Base-by-base conservation (phyloP, 2,113 vertebrate species). In the Elanoides forficatus region DNA sequence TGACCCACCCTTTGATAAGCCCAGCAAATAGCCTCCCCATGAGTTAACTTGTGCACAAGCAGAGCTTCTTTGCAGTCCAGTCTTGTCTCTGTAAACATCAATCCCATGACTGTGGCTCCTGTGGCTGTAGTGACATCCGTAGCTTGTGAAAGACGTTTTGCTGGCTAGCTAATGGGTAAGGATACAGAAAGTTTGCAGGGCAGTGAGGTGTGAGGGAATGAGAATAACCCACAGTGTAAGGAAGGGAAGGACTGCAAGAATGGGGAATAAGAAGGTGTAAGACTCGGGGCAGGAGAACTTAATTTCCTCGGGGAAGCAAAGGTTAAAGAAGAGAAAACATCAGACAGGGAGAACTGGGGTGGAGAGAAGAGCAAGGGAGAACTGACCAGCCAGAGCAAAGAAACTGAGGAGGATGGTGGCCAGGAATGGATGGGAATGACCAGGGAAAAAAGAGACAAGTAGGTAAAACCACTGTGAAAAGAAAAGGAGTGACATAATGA, bases 1-100 rank as follows among this genome's bases (percentile, higher is more conserved):
- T 93, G 60, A 91, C 86, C 86, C 84, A 85, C 66, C 86, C 86
- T 96, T 80, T 62, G 95, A 88, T 94, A 97, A 94, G 42, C 53
- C 62, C 50, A 68, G 80, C 71, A 79, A 94, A 89, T 79, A 89
- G 45, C 56, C 62, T 75, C 36, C 30, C 40, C 9, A 27, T 53
- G 74, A 78, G 62, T 65, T 96, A 75, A 66, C 56, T 48, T 55
- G 60, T 75, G 81, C 73, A 63, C 59, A 89, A 67, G 68, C 16
- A 27, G 56, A 82, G 53, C 27, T 90, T 65, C 84, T 86, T 91
- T 94, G 72, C 81, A 94, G 73, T 25, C 47, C 20, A 48, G 22
- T 82, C 53, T 81, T 88, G 45, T 36, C 27, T 73, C 59, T 83
- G 78, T 60, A 82, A 90, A 79, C 50, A 67, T 80, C 11, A 3